Conservation (phyloP, 2,113 vertebrate genomes). For the Hiodon tergisus region DNA sequence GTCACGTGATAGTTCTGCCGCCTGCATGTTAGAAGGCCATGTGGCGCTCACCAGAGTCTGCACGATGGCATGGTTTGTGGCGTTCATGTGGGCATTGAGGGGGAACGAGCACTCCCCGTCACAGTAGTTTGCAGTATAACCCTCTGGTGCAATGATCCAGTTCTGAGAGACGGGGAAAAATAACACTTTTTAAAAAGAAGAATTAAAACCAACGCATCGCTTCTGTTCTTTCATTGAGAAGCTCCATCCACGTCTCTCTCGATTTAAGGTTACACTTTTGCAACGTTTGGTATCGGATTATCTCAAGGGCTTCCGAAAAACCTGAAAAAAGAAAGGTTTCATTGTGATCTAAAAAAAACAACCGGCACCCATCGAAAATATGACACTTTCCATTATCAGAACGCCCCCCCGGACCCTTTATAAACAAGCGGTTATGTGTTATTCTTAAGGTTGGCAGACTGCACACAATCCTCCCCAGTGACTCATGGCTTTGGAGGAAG, state of each 20-base stretch:
- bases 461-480: neutral
- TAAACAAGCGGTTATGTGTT: slow-evolving; percentile 3
- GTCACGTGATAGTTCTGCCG: neutral
- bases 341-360: neutral
- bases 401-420: slow-evolving; percentile 12
- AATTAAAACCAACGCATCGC: neutral
- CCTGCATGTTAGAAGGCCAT: neutral
- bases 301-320: neutral
- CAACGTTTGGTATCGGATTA: neutral
- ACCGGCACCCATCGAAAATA: neutral
- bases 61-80: slow-evolving; percentile 96
- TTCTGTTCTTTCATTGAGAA: neutral
- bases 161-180: slow-evolving; percentile 63
- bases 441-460: neutral
- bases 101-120: slow-evolving; percentile 96
- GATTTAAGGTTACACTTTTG: neutral
- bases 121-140: slow-evolving; percentile 96
- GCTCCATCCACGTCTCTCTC: neutral
- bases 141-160: slow-evolving; percentile 98
- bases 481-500: slow-evolving; percentile 3
- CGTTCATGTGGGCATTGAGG: slow-evolving; percentile 96
- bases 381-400: slow-evolving; percentile 4
- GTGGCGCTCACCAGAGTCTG: slow-evolving; percentile 83
- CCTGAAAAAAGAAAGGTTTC: neutral
- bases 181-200: neutral